phyloP scores from a whole-genome alignment of 2,113 vertebrate genomes.

The Cavia porcellus region DNA sequence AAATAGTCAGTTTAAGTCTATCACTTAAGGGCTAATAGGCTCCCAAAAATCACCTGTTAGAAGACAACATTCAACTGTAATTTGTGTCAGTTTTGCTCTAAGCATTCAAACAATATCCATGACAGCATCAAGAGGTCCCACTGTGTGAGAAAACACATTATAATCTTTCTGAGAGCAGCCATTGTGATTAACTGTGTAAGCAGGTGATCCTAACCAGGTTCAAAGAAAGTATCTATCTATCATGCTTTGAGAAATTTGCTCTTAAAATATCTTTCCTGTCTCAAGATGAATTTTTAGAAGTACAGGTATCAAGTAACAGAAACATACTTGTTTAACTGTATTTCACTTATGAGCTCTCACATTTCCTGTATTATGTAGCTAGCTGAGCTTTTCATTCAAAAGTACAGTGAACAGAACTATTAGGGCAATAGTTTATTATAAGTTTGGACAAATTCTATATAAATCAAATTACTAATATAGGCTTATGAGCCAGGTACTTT shows the following conservation, averaged over 20 bases:
- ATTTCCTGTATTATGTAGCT: background rate
- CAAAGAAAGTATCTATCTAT: conserved; percentile 26
- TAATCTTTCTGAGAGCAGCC: background rate
- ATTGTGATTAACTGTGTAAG: background rate
- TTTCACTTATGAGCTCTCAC: background rate
- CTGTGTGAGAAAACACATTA: background rate
- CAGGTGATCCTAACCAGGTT: background rate
- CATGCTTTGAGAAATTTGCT: conserved; percentile 14
- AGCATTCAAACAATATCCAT: conserved; percentile 32
- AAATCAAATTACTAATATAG: conserved; percentile 33
- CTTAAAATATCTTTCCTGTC: conserved; percentile 25
- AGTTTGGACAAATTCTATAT: conserved; percentile 40
- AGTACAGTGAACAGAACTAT: conserved; percentile 13
- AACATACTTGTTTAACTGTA: background rate
- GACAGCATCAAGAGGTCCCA: background rate
- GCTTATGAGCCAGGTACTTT: background rate
- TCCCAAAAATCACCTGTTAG: background rate
- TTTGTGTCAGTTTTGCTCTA: background rate
- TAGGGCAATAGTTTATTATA: conserved; percentile 22
- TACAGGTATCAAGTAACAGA: conserved; percentile 42
- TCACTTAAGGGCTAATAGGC: background rate
- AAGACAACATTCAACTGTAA: conserved; percentile 45
- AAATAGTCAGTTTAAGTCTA: conserved; percentile 26
- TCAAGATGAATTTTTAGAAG: background rate
- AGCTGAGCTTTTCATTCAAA: conserved; percentile 27